Conservation (phyloP, 2,797 vertebrate genomes). For the Hephaestus fuliginosus region DNA sequence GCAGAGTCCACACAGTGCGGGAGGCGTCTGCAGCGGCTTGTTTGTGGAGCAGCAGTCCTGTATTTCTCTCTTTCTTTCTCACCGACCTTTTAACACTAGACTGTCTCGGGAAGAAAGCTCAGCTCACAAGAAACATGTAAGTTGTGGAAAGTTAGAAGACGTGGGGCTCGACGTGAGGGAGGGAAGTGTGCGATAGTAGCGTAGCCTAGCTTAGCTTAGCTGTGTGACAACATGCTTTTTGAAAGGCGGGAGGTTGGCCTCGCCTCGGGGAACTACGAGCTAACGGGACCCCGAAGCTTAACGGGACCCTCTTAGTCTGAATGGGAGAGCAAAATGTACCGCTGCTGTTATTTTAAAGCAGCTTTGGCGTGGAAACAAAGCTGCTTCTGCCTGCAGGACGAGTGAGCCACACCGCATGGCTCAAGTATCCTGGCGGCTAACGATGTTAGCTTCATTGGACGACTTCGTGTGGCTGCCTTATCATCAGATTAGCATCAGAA, state of each 20-base stretch:
- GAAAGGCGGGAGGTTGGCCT: conserved; percentile 80
- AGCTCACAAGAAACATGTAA: conserved; percentile 75
- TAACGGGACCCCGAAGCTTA: background rate
- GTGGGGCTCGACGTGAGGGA: background rate
- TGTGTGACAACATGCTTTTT: conserved; percentile 67
- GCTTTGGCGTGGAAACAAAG: background rate
- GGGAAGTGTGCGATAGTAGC: conserved; percentile 13
- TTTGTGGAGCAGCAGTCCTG: conserved; percentile 34
- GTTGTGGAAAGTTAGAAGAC: conserved; percentile 42
- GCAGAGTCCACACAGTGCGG: conserved; percentile 35
- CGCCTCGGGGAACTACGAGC: conserved; percentile 10
- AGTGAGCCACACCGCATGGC: conserved; percentile 75
- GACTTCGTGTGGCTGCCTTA: background rate
- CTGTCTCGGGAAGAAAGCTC: conserved; percentile 26
- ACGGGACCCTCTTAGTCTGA: background rate
- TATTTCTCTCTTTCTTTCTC: conserved; percentile 8
- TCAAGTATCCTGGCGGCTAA: conserved; percentile 40
- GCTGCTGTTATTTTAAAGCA: fast-evolving
- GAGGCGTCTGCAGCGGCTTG: conserved; percentile 52
- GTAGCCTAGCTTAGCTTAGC: conserved; percentile 43
- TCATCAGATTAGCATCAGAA: conserved; percentile 17
- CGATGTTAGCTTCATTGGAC: conserved; percentile 61
- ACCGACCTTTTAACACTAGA: background rate
- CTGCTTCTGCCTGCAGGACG: background rate
- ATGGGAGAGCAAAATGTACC: fast-evolving